Base-by-base conservation (phyloP, 2,113 vertebrate species). In the Brevimyrus niger region DNA sequence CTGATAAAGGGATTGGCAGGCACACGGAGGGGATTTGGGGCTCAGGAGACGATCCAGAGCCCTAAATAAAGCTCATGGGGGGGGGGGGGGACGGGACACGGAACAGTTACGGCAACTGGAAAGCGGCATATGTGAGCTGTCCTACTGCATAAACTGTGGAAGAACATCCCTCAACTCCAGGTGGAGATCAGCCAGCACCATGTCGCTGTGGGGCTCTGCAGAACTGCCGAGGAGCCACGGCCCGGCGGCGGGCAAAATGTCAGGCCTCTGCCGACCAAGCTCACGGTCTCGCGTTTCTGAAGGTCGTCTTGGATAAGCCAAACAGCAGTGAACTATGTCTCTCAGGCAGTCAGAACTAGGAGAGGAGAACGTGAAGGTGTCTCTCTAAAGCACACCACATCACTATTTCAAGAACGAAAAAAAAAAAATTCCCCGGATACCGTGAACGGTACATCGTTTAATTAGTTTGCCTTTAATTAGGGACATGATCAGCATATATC, bases 1-100 rank as follows among this genome's bases (percentile, higher is more conserved):
- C 91, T 94, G 95, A 96, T 96, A 95, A 95, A 93, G 90, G 92
- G 93, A 93, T 94, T 92, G 91, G 90, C 92, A 90, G 91, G 93
- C 91, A 86, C 89, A 76, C 88, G 86, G 89, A 90, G 89, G 91
- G 92, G 91, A 91, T 80, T 89, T 92, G 88, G 17, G 90, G 51
- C 73, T 82, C 91, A 89, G 89, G 90, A 89, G 91, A 90, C 92
- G 90, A 91, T 80, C 89, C 92, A 89, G 21, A 90, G 50, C 48
- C 69, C 9, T 23, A 76, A 38, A 76, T n/a, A 19, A 21, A 89
- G n/a, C 85, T 44, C 38, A 44, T 58, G 15, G 51, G 51, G 51
- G 51, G 51, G 51, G 35, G 21, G 65, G 84, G 84, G 31, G 42
- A 47, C n/a, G 53, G 42, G n/a, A 87, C 35, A 19, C 85, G 1